Conservation (phyloP, 2,113 vertebrate species). For the Argyrosomus japonicus region DNA sequence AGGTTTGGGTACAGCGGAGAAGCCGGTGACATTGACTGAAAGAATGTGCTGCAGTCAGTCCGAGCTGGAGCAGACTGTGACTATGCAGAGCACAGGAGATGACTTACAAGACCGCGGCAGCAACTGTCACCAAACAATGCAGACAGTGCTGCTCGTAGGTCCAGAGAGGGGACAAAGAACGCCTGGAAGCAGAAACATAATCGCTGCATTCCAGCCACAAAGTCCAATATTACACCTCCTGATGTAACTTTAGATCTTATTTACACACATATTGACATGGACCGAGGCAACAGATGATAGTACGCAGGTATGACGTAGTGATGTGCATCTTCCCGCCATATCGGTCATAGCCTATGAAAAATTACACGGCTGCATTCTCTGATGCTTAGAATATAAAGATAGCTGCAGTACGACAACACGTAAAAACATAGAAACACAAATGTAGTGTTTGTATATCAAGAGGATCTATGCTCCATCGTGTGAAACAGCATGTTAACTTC, state of each 20-base stretch:
- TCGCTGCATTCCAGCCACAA: slow-evolving; percentile 17
- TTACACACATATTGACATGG: slow-evolving; percentile 10
- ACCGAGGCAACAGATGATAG: not conserved
- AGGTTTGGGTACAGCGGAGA: not conserved
- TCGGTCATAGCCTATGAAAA: not conserved
- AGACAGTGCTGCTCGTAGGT: slow-evolving; percentile 24
- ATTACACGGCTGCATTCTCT: not conserved
- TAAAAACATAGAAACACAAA: too few relatives aligned
- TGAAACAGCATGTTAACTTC: too few relatives aligned
- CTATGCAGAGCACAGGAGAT: slow-evolving; percentile 8
- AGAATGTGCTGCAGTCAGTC: slow-evolving; percentile 35
- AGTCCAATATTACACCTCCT: not conserved
- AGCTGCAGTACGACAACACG: too few relatives aligned
- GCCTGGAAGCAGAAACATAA: slow-evolving; percentile 15
- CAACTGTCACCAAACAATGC: slow-evolving; percentile 26
- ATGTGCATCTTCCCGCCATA: not conserved
- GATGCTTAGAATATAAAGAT: too few relatives aligned
- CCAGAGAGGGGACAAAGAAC: not conserved
- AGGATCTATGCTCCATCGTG: not conserved
- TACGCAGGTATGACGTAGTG: not conserved
- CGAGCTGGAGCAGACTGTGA: slow-evolving; percentile 20
- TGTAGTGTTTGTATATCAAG: too few relatives aligned
- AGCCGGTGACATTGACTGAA: slow-evolving; percentile 2
- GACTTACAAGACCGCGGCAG: slow-evolving; percentile 38
- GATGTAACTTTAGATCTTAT: slow-evolving; percentile 4